Conservation (phyloP, 1,140 invertebrate genomes). For the Drosophila grimshawi region DNA sequence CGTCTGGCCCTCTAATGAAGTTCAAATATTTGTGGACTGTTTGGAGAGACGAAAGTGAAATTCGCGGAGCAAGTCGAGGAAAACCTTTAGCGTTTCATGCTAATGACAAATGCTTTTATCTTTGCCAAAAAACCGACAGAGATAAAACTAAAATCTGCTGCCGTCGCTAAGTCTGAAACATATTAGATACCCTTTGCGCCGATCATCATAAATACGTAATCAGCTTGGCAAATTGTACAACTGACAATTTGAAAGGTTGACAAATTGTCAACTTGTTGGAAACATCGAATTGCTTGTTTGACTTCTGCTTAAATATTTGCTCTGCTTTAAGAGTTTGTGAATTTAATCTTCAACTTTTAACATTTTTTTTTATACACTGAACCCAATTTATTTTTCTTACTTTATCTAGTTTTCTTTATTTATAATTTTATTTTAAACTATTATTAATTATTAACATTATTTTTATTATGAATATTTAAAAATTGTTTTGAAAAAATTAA, state of each 20-base stretch:
- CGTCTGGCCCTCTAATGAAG: conserved; percentile 61
- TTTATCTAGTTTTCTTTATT: no score
- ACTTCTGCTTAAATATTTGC: no score
- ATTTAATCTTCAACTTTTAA: not conserved
- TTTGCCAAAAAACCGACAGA: conserved; percentile 41
- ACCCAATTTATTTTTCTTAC: no score
- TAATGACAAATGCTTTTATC: conserved; percentile 83
- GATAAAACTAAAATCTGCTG: conserved; percentile 47
- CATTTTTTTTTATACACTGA: no score
- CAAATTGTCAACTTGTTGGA: no score
- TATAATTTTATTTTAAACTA: no score
- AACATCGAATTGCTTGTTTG: no score
- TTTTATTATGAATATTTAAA: no score
- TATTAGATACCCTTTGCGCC: conserved; percentile 24
- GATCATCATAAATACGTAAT: conserved; percentile 25
- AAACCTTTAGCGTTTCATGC: conserved; percentile 74
- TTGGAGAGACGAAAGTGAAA: conserved; percentile 35
- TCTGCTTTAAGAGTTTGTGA: no score
- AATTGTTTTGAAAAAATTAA: no score
- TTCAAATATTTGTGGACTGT: conserved; percentile 72
- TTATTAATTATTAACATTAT: no score
- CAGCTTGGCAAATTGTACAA: not conserved
- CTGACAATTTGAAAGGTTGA: no score
- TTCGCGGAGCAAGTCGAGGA: conserved; percentile 23
- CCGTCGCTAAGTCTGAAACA: conserved; percentile 12